phyloP scores from a whole-genome alignment of 2,797 vertebrate genomes.

The Salarias fasciatus region DNA sequence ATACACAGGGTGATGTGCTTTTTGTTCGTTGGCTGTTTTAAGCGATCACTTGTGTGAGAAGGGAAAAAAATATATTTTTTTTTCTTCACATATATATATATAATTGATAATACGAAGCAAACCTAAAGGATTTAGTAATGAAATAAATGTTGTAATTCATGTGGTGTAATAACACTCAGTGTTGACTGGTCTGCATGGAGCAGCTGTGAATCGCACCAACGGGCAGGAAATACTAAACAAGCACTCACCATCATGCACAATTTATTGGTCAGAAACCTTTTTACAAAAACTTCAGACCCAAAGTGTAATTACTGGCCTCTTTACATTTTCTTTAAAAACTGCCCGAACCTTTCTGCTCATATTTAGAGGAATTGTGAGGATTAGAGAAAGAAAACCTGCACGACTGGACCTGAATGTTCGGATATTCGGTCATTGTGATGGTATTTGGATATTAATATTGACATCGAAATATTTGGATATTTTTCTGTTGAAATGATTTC shows the following conservation, averaged over 20 bases:
- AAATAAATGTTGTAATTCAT: constrained; percentile 67
- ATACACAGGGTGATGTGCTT: constrained; percentile 56
- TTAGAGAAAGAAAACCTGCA: too few species aligned
- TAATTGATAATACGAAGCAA: constrained; percentile 73
- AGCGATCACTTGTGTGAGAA: constrained; percentile 62
- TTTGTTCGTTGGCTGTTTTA: constrained; percentile 69
- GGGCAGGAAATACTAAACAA: constrained; percentile 66
- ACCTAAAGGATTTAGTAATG: constrained; percentile 70
- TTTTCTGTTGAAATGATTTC: constrained; percentile 31
- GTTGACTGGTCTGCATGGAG: constrained; percentile 54
- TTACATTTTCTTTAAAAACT: too few species aligned
- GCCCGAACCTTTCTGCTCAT: too few species aligned
- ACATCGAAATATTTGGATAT: too few species aligned
- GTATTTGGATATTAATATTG: too few species aligned
- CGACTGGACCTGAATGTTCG: too few species aligned
- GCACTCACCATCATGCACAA: constrained; percentile 61
- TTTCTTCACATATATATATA: too few species aligned
- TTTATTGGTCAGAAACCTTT: constrained; percentile 72
- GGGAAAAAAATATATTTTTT: constrained; percentile 51
- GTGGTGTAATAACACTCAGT: constrained; percentile 61
- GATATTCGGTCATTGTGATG: too few species aligned
- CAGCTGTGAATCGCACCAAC: constrained; percentile 65
- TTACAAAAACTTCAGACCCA: constrained; percentile 76
- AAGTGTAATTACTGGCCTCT: constrained; percentile 57
- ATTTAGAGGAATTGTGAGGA: too few species aligned